phyloP scores from a whole-genome alignment of 2,797 vertebrate genomes.

The Cryptoprocta ferox region DNA sequence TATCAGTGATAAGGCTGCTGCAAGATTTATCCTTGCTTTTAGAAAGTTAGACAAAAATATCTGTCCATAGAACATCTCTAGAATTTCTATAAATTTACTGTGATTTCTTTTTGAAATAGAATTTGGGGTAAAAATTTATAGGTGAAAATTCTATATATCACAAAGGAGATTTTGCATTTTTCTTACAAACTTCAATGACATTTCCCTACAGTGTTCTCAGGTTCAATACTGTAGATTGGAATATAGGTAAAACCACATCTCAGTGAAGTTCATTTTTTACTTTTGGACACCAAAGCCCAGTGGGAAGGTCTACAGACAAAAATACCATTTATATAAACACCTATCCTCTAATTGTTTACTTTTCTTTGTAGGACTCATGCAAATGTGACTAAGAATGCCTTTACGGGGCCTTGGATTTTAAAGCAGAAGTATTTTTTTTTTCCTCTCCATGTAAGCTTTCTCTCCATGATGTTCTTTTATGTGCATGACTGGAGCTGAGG shows the following conservation, averaged over 20 bases:
- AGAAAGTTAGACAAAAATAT: conserved; percentile 18
- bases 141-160: background rate
- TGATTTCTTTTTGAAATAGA: conserved; percentile 45
- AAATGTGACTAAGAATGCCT: conserved; percentile 47
- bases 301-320: background rate
- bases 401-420: conserved; percentile 22
- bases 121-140: conserved; percentile 34
- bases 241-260: background rate
- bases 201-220: background rate
- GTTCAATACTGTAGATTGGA: background rate
- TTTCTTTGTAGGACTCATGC: background rate
- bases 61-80: background rate
- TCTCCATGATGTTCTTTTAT: conserved; percentile 33
- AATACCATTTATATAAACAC: background rate
- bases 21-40: background rate
- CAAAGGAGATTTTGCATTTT: conserved; percentile 46
- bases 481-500: conserved; percentile 30
- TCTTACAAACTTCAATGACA: background rate
- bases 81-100: conserved; percentile 23
- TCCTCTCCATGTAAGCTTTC: background rate
- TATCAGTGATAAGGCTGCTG: background rate
- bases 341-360: background rate
- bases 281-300: background rate
- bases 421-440: background rate
- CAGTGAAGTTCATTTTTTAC: background rate